These are phyloP conservation scores for Ascidia mentula DNA, from an alignment of 23 tunicate species.

Conservation along the genomic window DNA sequence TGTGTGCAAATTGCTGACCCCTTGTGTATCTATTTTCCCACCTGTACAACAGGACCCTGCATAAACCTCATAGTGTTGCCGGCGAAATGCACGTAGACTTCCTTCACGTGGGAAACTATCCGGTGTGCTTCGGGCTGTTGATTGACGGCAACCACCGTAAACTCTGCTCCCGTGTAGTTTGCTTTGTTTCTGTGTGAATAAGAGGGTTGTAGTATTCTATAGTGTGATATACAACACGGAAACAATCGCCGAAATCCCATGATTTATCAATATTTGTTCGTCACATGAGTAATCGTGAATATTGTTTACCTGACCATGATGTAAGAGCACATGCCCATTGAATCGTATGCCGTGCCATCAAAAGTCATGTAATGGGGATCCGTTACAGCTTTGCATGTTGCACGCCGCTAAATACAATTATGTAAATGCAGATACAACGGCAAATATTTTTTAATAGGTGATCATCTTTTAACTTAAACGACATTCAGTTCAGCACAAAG, in stretches of 20 bases:
- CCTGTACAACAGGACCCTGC: slow-evolving; percentile 23
- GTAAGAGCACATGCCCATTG: slow-evolving; percentile 75
- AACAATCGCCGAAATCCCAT: too few relatives aligned
- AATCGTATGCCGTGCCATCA: slow-evolving; percentile 54
- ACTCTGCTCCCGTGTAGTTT: slow-evolving; percentile 11
- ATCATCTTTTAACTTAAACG: too few relatives aligned
- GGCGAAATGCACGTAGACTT: slow-evolving; percentile 32
- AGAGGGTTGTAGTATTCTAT: too few relatives aligned
- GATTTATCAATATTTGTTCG: too few relatives aligned
- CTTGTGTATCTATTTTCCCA: too few relatives aligned
- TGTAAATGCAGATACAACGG: too few relatives aligned
- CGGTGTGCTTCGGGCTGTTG: slow-evolving; percentile 28
- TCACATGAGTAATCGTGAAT: too few relatives aligned
- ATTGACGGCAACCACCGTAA: slow-evolving; percentile 50
- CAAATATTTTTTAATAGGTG: too few relatives aligned
- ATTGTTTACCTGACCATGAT: slow-evolving; percentile 55
- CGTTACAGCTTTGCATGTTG: slow-evolving; percentile 72
- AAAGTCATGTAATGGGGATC: slow-evolving; percentile 79
- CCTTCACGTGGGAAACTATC: slow-evolving; percentile 47
- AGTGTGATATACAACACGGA: too few relatives aligned
- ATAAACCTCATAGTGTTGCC: slow-evolving; percentile 10
- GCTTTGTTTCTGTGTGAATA: slow-evolving; percentile 9
- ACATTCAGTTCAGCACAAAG: too few relatives aligned
- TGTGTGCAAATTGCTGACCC: too few relatives aligned
- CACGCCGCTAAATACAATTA: slow-evolving; percentile 40